A percentile compares a stretch with the other conserved stretches of the same genome.
Conservation (phyloP, 2,797 vertebrate species). For the Neoniphon sammara region DNA sequence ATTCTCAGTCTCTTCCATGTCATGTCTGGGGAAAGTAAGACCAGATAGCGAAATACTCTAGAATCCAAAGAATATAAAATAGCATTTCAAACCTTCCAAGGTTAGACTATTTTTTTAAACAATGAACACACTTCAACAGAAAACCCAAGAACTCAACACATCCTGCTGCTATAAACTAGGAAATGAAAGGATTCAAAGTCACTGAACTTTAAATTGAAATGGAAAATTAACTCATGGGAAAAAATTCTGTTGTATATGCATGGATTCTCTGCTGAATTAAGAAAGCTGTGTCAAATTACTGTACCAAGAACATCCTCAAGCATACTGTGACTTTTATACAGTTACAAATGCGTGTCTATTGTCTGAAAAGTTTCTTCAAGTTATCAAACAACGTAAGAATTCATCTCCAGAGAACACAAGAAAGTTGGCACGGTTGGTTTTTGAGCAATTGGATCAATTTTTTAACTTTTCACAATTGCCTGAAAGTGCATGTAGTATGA, state of each 20-base stretch:
- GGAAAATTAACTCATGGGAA: neutral
- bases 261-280: neutral
- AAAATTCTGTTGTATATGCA: neutral
- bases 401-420: neutral
- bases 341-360: neutral
- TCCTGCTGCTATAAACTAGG: too few relatives aligned
- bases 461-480: neutral
- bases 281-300: too few relatives aligned
- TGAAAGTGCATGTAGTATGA: neutral
- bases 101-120: neutral
- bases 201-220: too few relatives aligned
- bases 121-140: too few relatives aligned
- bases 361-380: neutral
- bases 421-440: too few relatives aligned
- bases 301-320: too few relatives aligned
- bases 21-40: too few relatives aligned
- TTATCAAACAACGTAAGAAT: neutral
- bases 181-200: too few relatives aligned
- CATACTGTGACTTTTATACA: neutral
- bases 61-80: neutral
- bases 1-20: too few relatives aligned
- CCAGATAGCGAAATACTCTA: neutral
- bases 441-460: neutral
- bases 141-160: too few relatives aligned
- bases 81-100: neutral